A percentile compares a stretch with the other conserved stretches of the same genome.
phyloP scores from a whole-genome alignment of 2,797 vertebrate species.

The Microcaecilia unicolor region DNA sequence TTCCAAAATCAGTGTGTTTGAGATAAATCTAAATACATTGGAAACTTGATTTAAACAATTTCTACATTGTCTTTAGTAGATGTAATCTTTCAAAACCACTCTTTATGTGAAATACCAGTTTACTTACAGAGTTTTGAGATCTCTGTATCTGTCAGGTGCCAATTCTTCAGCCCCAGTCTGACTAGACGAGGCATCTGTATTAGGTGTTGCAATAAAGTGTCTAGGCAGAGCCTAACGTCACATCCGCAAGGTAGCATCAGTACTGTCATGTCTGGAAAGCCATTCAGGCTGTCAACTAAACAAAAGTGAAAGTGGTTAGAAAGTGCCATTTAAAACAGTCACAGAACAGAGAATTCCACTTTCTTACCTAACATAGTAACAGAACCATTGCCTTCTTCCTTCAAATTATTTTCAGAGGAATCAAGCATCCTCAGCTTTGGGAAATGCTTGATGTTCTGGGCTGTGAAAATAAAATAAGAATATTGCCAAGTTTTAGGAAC shows the following conservation, averaged over 20 bases:
- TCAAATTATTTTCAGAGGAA: slow-evolving; percentile 35
- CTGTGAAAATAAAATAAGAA: slow-evolving; percentile 11
- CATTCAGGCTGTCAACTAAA: slow-evolving; percentile 20
- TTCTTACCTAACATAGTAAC: slow-evolving; percentile 25
- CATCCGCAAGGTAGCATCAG: slow-evolving; percentile 27
- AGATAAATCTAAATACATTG: no score
- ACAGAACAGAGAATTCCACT: background rate
- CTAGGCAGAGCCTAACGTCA: slow-evolving; percentile 1
- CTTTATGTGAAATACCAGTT: no score
- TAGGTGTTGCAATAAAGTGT: slow-evolving; percentile 13
- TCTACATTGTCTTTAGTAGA: no score
- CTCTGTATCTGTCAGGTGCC: slow-evolving; percentile 25
- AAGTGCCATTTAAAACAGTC: background rate
- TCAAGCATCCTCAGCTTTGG: slow-evolving; percentile 29
- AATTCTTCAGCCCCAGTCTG: slow-evolving; percentile 29
- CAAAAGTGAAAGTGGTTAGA: background rate
- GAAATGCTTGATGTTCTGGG: slow-evolving; percentile 31
- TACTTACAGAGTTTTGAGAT: slow-evolving; percentile 27
- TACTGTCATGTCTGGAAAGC: slow-evolving; percentile 13
- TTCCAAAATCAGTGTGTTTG: no score
- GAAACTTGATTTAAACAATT: no score
- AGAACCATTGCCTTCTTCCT: slow-evolving; percentile 19
- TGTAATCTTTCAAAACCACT: no score
- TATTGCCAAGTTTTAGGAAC: no score
- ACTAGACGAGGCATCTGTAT: slow-evolving; percentile 2